A percentile compares a stretch with the other conserved stretches of the same genome.
Evolutionary conservation across 2,113 vertebrate genomes (phyloP).

Genomic region (Holacanthus passer): DNA sequence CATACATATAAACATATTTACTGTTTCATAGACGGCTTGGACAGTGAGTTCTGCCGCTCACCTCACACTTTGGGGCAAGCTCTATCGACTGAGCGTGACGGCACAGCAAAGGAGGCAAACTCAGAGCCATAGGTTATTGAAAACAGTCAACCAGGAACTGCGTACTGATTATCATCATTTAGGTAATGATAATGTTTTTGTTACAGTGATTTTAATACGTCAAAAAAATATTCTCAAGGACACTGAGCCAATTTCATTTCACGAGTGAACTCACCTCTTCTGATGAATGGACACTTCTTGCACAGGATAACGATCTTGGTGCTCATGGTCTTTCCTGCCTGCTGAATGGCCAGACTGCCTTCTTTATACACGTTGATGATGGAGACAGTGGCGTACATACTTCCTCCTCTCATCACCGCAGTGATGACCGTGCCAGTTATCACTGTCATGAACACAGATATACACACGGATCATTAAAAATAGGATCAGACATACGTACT

Average conservation of each 20-base stretch:
- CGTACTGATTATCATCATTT: constrained; percentile 21
- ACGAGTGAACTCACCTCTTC: constrained; percentile 89
- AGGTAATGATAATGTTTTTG: neutral
- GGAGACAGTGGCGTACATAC: constrained; percentile 91
- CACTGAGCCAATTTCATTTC: neutral
- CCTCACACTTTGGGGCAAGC: constrained; percentile 48
- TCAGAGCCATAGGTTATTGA: constrained; percentile 72
- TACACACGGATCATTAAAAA: neutral
- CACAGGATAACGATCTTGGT: constrained; percentile 93
- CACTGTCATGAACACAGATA: constrained; percentile 80
- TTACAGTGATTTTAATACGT: neutral
- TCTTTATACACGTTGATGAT: constrained; percentile 97
- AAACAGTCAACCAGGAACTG: constrained; percentile 54
- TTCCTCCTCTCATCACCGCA: constrained; percentile 85
- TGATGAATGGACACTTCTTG: constrained; percentile 94
- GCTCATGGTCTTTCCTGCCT: constrained; percentile 97
- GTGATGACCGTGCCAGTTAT: constrained; percentile 94
- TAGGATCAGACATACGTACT: neutral
- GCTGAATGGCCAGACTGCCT: constrained; percentile 93
- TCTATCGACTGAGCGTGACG: constrained; percentile 34
- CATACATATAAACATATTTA: constrained; percentile 65
- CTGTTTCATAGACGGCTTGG: constrained; percentile 46
- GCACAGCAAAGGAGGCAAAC: constrained; percentile 69
- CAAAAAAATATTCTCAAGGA: neutral
- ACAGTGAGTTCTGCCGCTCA: constrained; percentile 79